Percentiles rank a stretch among this genome's conserved stretches.
These are phyloP conservation scores for Sarcophaga carnaria DNA, from an alignment of 2,888 invertebrate genomes.

Conservation along the genomic window DNA sequence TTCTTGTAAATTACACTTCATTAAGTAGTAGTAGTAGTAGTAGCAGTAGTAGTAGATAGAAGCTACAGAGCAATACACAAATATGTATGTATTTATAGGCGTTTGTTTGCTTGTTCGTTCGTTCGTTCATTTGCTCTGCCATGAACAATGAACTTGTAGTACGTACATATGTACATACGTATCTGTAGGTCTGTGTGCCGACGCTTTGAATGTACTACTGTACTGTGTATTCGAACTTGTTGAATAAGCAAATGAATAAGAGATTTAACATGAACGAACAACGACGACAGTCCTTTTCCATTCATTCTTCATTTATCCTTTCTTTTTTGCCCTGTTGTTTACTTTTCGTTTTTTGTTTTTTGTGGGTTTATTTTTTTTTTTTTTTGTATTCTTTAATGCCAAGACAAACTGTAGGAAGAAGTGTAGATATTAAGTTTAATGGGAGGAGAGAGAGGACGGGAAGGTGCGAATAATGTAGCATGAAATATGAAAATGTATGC, in stretches of 20 bases:
- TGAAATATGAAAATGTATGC: constrained; percentile 61
- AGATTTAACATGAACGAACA: constrained; percentile 63
- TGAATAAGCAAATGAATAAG: constrained; percentile 62
- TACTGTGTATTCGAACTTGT: constrained; percentile 40
- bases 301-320: constrained; percentile 33
- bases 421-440: no score
- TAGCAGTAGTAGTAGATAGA: not conserved
- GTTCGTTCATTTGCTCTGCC: not conserved
- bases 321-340: not conserved
- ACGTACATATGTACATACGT: constrained; percentile 4
- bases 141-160: constrained; percentile 20
- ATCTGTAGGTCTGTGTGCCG: not conserved
- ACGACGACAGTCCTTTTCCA: constrained; percentile 43
- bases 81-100: no score
- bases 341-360: no score
- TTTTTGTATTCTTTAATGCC: constrained; percentile 6
- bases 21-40: constrained; percentile 20
- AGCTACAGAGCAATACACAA: no score
- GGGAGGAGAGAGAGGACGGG: no score
- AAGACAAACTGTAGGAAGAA: constrained; percentile 10
- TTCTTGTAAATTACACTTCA: constrained; percentile 47
- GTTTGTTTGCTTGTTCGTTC: no score
- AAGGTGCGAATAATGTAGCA: constrained; percentile 54
- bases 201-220: not conserved
- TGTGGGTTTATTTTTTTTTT: no score